These are phyloP conservation scores for Neodiprion fabricii DNA, from an alignment of 1,140 invertebrate genomes.

Conservation along the genomic window DNA sequence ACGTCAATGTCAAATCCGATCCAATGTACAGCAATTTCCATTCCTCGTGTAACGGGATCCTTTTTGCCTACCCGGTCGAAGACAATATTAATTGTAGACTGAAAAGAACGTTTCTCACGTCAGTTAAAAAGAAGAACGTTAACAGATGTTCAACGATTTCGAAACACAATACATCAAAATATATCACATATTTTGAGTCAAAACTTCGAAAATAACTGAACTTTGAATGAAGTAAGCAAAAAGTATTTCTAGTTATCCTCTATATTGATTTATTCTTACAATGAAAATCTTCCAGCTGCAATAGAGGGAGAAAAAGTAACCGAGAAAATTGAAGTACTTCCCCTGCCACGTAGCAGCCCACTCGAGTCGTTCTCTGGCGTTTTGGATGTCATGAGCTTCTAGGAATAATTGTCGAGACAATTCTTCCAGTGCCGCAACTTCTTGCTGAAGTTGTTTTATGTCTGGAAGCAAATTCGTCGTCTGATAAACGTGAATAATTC, in stretches of 20 bases:
- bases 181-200: conserved; percentile 21
- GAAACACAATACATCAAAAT: background rate
- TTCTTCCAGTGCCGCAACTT: conserved; percentile 90
- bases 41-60: conserved; percentile 95
- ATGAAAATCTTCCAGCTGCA: conserved; percentile 99
- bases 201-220: background rate
- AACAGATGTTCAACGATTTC: conserved; percentile 16
- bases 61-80: conserved; percentile 98
- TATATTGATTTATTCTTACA: conserved; percentile 66
- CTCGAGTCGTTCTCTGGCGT: conserved; percentile 90
- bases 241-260: no score
- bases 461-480: conserved; percentile 62
- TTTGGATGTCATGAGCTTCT: conserved; percentile 92
- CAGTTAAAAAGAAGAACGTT: conserved; percentile 24
- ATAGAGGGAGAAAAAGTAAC: conserved; percentile 98
- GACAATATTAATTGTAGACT: conserved; percentile 97
- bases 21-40: conserved; percentile 98
- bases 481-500: background rate
- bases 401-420: conserved; percentile 93
- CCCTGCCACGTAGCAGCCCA: conserved; percentile 98
- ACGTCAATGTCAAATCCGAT: conserved; percentile 97
- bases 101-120: conserved; percentile 47
- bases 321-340: conserved; percentile 98
- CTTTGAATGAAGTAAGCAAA: no score
- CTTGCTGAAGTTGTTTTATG: conserved; percentile 82